Evolutionary conservation across 2,888 invertebrate species (phyloP), one percentile per base, ranked within the genome.

Genomic region (Andricus curvator): DNA sequence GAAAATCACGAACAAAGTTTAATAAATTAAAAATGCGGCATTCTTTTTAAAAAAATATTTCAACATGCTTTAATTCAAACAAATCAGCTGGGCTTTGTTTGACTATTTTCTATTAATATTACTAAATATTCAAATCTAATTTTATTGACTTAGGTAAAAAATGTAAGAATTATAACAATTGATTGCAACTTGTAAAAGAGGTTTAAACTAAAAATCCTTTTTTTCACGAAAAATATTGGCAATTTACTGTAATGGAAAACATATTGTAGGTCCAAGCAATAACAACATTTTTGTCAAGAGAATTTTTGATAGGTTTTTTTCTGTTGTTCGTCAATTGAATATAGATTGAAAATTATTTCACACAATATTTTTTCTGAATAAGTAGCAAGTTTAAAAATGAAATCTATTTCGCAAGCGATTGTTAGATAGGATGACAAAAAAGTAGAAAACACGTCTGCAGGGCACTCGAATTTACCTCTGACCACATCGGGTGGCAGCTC

Each of bases 401-500:
- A 76, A 64, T 77, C 2, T 22, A 41, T 64, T 4, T 77, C 56
- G 44, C 62, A 77, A 64, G 37, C 64, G 41, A 65, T 44, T 60
- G 41, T 77, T 77, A 77, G 25, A 62, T 56, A 56, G 51, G 29
- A 74, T 33, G 56, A 74, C 8, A 51, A 56, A 56, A 74, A 74
- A 33, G 56, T 29, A 83, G 81, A 79, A 80, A 81, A 81, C 83
- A 82, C 81, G 81, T 66, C n/a, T 48, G 51, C 64, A 66, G 62
- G 64, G 51, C 81, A 79, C 80, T 81, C 82, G 85, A 83, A 83
- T 88, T 93, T 94, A 98, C 97, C 97, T 96, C 98, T 95, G 88
- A 97, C 96, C 90, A 99, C 98, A 94, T 97, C 98, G 88, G 98
- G 97, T 84, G 98, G 98, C 90, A 98, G 94, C 93, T 97, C 98